Evolutionary conservation across 2,888 invertebrate genomes (phyloP), one percentile per base, ranked within the genome.

Genomic region (Sussaba pulchella): DNA sequence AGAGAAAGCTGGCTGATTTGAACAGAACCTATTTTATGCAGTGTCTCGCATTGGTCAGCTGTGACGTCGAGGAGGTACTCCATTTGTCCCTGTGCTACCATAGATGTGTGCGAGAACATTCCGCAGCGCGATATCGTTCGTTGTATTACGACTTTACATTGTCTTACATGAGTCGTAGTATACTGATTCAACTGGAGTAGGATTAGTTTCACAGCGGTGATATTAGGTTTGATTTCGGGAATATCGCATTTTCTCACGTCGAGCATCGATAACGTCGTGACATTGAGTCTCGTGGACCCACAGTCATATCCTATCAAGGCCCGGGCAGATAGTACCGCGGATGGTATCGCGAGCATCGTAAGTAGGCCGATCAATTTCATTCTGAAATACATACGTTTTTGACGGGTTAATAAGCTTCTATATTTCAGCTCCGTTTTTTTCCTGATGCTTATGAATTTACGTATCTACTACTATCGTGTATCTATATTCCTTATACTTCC

Each of bases 161-260:
- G 43, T 43, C 10, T 43, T 10, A 43, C 43, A 6, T 43, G 43
- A 8, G 43, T 43, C 2, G 4, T 2, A 2, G 43, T 8, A 10
- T 6, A 43, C 5, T 52, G 21, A 4, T 52, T 24, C 2, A 52
- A 0, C 21, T 52, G 52, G 8, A 52, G 21, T 1, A 52, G 24
- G 0, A 17, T 17, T 0, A 24, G 1, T 12, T 52, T 12, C 12
- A 12, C 19, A 9, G 36, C 39, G 0, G 36, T 19, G 10, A 59
- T 59, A 2, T 59, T 39, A 0, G 59, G 59, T 41, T 59, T 14
- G 2, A 59, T 10, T 10, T 17, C 8, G 1, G 39, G 59, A 2
- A 59, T 59, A 1, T 59, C 39, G 39, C 39, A 19, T 59, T 59
- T 19, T 12, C 36, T 19, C 1, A 59, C 41, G n/a, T 59, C 39